Evolutionary conservation across 2,113 vertebrate genomes (phyloP).

Genomic region (Psilopsiagon aymara): DNA sequence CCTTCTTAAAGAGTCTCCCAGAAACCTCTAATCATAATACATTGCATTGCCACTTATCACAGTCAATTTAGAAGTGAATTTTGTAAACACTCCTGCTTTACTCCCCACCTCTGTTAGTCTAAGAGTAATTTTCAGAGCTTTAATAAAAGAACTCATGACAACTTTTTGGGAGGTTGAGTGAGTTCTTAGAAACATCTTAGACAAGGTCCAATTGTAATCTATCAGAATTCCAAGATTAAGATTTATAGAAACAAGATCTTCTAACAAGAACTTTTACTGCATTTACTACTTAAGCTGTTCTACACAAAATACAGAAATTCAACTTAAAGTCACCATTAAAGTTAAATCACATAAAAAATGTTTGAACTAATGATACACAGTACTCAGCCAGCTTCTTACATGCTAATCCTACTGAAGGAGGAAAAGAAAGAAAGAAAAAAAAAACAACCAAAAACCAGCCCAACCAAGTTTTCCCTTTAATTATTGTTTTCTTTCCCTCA

Average conservation of each 20-base stretch:
- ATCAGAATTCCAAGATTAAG: slow-evolving; percentile 45
- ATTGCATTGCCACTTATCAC: slow-evolving; percentile 72
- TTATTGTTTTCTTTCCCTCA: slow-evolving; percentile 82
- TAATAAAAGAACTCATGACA: slow-evolving; percentile 55
- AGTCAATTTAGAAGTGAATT: slow-evolving; percentile 75
- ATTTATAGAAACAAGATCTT: slow-evolving; percentile 35
- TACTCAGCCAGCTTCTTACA: slow-evolving; percentile 56
- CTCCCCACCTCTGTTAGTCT: slow-evolving; percentile 65
- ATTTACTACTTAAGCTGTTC: slow-evolving; percentile 22
- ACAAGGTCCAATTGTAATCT: background rate
- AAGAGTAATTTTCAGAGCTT: slow-evolving; percentile 66
- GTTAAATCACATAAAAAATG: slow-evolving; percentile 63
- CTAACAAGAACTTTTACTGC: slow-evolving; percentile 15
- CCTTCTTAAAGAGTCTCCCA: slow-evolving; percentile 63
- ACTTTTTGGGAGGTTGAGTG: slow-evolving; percentile 36
- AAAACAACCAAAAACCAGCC: background rate
- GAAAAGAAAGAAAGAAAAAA: background rate
- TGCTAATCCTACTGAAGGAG: slow-evolving; percentile 58
- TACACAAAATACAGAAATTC: slow-evolving; percentile 54
- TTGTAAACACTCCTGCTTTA: slow-evolving; percentile 77
- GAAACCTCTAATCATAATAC: slow-evolving; percentile 66
- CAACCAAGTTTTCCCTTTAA: slow-evolving; percentile 80
- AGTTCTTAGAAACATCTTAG: slow-evolving; percentile 9
- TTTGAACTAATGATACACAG: slow-evolving; percentile 62
- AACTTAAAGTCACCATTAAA: slow-evolving; percentile 53